These are phyloP conservation scores for Geotrypetes seraphini DNA, from an alignment of 2,797 vertebrate species.

Conservation along the genomic window DNA sequence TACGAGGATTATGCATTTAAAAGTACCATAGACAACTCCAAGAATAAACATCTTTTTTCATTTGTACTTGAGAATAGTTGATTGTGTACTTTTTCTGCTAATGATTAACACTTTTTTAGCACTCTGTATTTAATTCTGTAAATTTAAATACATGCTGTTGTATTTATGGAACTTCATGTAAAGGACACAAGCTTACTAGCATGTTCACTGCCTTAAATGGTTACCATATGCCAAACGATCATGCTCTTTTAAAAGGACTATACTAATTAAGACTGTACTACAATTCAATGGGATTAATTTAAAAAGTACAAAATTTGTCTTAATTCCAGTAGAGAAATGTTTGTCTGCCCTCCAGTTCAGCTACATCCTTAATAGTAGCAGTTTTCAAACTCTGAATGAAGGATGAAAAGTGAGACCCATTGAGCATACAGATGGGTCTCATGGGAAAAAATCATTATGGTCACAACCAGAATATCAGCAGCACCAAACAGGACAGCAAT, in stretches of 20 bases:
- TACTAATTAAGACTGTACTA: too few species aligned
- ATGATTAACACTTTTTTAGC: conserved; percentile 43
- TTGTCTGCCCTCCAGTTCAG: too few species aligned
- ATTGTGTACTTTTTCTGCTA: conserved; percentile 57
- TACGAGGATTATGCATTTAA: conserved; percentile 52
- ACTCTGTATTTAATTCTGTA: conserved; percentile 53
- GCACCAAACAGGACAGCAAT: too few species aligned
- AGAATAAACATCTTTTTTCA: conserved; percentile 35
- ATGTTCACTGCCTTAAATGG: conserved; percentile 54
- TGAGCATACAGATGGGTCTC: too few species aligned
- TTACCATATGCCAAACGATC: conserved; percentile 70
- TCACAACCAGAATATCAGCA: too few species aligned
- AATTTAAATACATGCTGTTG: conserved; percentile 55
- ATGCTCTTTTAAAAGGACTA: conserved; percentile 35
- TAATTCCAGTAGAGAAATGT: too few species aligned
- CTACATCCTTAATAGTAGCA: too few species aligned
- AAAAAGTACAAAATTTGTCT: too few species aligned
- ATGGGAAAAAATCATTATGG: too few species aligned
- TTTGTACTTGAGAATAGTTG: conserved; percentile 48
- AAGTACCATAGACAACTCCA: conserved; percentile 66
- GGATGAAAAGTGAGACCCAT: too few species aligned
- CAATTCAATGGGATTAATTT: too few species aligned
- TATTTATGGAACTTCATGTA: conserved; percentile 48
- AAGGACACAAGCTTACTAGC: conserved; percentile 39
- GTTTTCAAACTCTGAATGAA: too few species aligned